These are phyloP conservation scores for Macaria notata DNA, from an alignment of 2,888 invertebrate genomes.

Conservation along the genomic window DNA sequence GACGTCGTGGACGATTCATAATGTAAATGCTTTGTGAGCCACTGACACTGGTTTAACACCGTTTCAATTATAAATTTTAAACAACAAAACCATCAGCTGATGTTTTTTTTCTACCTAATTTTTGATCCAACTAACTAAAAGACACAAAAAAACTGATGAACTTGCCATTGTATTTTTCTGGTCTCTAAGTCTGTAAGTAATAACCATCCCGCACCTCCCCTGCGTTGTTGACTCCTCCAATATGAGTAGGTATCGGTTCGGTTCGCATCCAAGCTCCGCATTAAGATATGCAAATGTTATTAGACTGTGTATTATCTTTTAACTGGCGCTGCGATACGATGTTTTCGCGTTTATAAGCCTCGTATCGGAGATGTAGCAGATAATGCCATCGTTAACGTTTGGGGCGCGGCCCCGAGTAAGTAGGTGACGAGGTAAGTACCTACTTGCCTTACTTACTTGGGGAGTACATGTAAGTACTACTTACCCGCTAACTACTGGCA, in stretches of 20 bases:
- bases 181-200: no score
- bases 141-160: no score
- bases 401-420: slow-evolving; percentile 10
- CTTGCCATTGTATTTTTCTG: no score
- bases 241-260: slow-evolving; percentile 53
- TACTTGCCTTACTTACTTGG: not conserved
- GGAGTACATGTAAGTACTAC: no score
- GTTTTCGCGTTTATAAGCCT: slow-evolving; percentile 48
- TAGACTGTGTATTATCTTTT: slow-evolving; percentile 62
- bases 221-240: slow-evolving; percentile 55
- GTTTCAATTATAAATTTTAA: no score
- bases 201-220: not conserved
- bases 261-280: slow-evolving; percentile 41
- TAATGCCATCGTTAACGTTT: slow-evolving; percentile 41
- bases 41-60: no score
- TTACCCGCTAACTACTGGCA: no score
- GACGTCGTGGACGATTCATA: no score
- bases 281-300: slow-evolving; percentile 76
- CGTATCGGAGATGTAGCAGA: slow-evolving; percentile 53
- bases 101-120: no score
- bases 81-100: no score
- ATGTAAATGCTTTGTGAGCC: no score
- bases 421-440: not conserved
- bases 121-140: no score
- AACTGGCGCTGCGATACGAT: slow-evolving; percentile 53